Conservation (phyloP, 2,797 vertebrate genomes). For the Sylvilagus floridanus region DNA sequence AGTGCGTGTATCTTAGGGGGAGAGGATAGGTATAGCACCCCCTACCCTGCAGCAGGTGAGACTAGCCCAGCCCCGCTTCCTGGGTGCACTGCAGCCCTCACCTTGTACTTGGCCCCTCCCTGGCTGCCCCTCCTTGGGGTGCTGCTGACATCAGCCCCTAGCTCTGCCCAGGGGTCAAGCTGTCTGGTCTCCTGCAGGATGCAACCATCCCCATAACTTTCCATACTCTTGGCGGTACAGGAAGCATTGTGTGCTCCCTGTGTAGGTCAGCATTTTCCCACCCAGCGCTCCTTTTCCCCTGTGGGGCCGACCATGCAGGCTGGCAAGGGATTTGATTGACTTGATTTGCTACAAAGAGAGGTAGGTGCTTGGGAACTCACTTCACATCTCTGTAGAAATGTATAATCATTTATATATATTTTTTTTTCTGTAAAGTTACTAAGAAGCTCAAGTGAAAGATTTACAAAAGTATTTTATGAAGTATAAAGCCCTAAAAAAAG, state of each 20-base stretch:
- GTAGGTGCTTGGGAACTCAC: neutral
- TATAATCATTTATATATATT: neutral
- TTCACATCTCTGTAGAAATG: neutral
- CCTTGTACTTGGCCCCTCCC: too few species aligned
- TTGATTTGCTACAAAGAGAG: neutral
- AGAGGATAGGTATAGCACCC: too few species aligned
- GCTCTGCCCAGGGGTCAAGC: neutral
- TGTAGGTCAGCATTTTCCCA: neutral
- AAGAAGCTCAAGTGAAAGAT: neutral
- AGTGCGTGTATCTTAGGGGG: too few species aligned
- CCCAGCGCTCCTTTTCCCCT: neutral
- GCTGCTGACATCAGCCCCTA: neutral
- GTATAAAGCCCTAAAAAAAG: neutral
- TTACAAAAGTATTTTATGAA: conserved; percentile 2
- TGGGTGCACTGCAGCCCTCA: neutral
- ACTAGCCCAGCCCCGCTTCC: neutral
- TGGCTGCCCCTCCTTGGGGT: neutral
- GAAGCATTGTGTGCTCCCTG: too few species aligned
- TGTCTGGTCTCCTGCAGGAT: fast-evolving
- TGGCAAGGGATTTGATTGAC: neutral
- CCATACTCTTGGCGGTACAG: neutral
- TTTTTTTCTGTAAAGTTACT: neutral
- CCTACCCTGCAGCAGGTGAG: neutral
- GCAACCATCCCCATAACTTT: too few species aligned
- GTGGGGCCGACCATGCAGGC: neutral